phyloP scores from a whole-genome alignment of 2,797 vertebrate genomes.

The Craterocephalus amniculus region DNA sequence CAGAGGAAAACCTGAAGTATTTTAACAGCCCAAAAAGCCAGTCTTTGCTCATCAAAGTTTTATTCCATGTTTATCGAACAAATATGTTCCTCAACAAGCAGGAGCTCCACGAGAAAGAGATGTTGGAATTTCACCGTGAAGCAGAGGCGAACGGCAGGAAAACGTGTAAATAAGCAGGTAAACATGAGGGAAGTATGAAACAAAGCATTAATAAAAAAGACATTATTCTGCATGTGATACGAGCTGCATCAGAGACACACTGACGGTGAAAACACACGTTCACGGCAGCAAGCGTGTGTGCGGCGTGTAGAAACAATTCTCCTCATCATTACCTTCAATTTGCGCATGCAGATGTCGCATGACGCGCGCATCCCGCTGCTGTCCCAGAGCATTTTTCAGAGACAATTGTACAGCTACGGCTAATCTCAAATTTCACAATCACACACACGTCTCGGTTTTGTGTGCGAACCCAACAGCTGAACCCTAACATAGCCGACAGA shows the following conservation, averaged over 20 bases:
- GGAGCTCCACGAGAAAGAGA: background rate
- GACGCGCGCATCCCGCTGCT: constrained; percentile 41
- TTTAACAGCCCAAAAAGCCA: no score
- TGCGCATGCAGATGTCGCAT: constrained; percentile 49
- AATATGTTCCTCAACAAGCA: background rate
- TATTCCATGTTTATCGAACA: background rate
- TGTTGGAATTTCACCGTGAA: background rate
- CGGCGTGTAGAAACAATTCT: constrained; percentile 1
- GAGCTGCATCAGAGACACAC: constrained; percentile 1
- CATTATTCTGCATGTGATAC: no score
- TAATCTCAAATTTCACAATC: constrained; percentile 36
- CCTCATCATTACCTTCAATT: constrained; percentile 45
- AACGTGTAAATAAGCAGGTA: constrained; percentile 28
- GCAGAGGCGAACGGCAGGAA: background rate
- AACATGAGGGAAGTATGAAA: background rate
- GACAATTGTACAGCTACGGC: constrained; percentile 17
- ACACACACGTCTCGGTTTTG: background rate
- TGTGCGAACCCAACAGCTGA: no score
- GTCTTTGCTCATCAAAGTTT: background rate
- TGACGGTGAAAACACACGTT: constrained; percentile 23
- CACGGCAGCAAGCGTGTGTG: background rate
- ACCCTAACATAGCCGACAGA: no score
- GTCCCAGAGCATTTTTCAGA: constrained; percentile 45
- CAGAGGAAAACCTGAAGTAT: no score
- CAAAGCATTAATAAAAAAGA: constrained; percentile 33